phyloP scores from a whole-genome alignment of 2,888 invertebrate genomes.

The Perithous albicinctus region DNA sequence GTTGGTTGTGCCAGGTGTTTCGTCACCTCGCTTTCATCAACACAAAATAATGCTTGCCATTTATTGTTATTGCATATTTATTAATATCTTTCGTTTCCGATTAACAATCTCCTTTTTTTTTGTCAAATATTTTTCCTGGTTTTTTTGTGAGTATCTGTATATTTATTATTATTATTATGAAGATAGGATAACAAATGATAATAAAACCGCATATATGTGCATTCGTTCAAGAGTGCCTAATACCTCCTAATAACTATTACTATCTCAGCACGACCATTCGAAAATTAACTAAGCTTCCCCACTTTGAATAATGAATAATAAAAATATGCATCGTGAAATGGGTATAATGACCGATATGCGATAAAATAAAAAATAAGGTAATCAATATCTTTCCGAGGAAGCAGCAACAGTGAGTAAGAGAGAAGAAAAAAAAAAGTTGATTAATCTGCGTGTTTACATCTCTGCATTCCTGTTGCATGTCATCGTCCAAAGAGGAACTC shows the following conservation, averaged over 20 bases:
- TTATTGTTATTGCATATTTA: too few species aligned
- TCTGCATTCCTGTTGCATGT: neutral
- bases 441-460: slow-evolving; percentile 16
- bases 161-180: too few species aligned
- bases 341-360: neutral
- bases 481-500: neutral
- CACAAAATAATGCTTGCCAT: neutral
- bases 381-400: slow-evolving; percentile 8
- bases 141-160: too few species aligned
- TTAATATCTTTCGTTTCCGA: too few species aligned
- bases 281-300: neutral
- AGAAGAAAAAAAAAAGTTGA: neutral
- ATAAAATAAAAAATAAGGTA: too few species aligned
- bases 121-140: too few species aligned
- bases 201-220: too few species aligned
- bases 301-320: neutral
- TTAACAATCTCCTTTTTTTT: too few species aligned
- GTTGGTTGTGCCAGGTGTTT: too few species aligned
- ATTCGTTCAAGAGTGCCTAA: too few species aligned
- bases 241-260: neutral
- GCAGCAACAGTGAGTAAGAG: neutral
- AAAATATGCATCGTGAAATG: neutral
- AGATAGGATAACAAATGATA: too few species aligned
- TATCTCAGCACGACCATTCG: neutral
- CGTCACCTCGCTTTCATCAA: neutral